A percentile compares a stretch with the other conserved stretches of the same genome.
Evolutionary conservation across 2,888 invertebrate species (phyloP).

Genomic region (Odontomyia ornata): DNA sequence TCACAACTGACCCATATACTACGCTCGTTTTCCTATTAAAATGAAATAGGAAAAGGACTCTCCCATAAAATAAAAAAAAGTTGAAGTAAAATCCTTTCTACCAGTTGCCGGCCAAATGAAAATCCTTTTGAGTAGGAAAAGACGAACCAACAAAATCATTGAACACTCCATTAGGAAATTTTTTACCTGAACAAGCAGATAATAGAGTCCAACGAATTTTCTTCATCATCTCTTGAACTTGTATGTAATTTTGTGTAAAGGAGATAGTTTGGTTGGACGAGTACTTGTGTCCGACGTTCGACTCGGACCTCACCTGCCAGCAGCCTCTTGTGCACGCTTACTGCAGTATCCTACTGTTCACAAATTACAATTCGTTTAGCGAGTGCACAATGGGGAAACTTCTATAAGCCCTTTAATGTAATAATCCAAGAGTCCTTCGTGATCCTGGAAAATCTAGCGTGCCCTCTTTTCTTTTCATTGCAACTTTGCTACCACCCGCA

Average conservation of each 20-base stretch:
- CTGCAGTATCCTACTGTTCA: neutral
- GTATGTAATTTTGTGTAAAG: neutral
- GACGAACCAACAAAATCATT: conserved; percentile 29
- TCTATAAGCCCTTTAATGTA: conserved; percentile 41
- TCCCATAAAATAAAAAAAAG: neutral
- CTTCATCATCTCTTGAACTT: conserved; percentile 26
- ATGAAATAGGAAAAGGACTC: neutral
- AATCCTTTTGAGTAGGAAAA: neutral
- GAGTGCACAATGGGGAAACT: conserved; percentile 29
- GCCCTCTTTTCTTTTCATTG: neutral
- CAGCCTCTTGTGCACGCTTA: neutral
- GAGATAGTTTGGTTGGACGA: neutral
- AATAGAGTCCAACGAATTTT: conserved; percentile 41
- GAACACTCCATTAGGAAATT: conserved; percentile 43
- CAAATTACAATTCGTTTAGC: conserved; percentile 36
- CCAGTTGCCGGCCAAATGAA: neutral
- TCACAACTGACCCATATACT: neutral
- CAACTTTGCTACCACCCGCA: neutral
- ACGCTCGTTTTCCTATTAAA: neutral
- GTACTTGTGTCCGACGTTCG: neutral
- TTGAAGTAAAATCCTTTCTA: no score
- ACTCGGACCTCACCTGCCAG: neutral
- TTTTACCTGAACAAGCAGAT: conserved; percentile 45
- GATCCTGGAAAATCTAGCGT: neutral
- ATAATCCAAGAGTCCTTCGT: conserved; percentile 34